phyloP scores from a whole-genome alignment of 2,888 invertebrate species.

The Petrolisthes manimaculis region DNA sequence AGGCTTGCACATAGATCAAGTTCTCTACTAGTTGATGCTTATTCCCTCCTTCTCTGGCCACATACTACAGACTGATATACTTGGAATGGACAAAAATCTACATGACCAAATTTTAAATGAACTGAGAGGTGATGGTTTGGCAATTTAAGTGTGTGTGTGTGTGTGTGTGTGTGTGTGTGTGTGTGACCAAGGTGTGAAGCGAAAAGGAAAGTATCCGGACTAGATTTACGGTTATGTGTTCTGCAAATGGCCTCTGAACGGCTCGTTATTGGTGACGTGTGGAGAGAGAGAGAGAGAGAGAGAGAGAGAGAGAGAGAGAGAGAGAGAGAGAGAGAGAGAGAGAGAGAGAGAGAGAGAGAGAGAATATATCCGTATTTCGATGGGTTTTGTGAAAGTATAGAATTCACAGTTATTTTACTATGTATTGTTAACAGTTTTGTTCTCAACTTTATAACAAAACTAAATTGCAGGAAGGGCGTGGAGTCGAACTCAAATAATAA shows the following conservation, averaged over 20 bases:
- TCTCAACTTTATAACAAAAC: too few relatives aligned
- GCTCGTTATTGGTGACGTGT: slow-evolving; percentile 9
- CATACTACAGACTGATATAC: too few relatives aligned
- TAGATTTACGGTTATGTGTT: slow-evolving; percentile 25
- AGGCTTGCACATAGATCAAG: too few relatives aligned
- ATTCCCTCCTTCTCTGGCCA: too few relatives aligned
- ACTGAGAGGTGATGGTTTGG: not conserved
- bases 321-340: not conserved
- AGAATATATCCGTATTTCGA: slow-evolving; percentile 5
- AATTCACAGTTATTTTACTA: too few relatives aligned
- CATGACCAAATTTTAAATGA: not conserved
- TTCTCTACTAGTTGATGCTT: too few relatives aligned
- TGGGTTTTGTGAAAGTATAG: not conserved
- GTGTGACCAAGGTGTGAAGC: not conserved
- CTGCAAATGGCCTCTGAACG: slow-evolving; percentile 32
- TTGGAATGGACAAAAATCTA: too few relatives aligned
- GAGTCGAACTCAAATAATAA: too few relatives aligned
- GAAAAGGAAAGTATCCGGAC: slow-evolving; percentile 8
- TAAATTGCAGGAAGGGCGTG: too few relatives aligned
- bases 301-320: not conserved
- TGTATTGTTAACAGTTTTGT: too few relatives aligned
- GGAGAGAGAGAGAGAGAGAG: not conserved
- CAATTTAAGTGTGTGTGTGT: slow-evolving; percentile 5
- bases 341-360: not conserved
- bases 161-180: slow-evolving; percentile 42